phyloP scores from a whole-genome alignment of 2,113 vertebrate genomes.

The Camelus dromedarius region DNA sequence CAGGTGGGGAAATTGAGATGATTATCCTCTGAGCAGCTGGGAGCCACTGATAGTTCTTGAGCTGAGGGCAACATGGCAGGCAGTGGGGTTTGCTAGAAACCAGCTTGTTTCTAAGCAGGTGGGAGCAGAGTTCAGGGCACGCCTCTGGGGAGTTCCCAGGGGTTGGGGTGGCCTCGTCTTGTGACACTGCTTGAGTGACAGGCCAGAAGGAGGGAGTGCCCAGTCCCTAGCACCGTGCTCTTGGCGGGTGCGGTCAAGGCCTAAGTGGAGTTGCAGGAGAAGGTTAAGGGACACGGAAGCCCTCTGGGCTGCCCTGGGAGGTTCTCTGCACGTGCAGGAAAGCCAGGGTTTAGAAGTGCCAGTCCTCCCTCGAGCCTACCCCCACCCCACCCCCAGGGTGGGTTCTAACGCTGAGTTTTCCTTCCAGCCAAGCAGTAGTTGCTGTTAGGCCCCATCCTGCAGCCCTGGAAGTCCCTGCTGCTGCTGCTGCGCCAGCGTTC shows the following conservation, averaged over 20 bases:
- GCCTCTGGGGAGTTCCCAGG: neutral
- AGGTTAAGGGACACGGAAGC: neutral
- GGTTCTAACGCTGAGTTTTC: neutral
- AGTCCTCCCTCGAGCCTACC: neutral
- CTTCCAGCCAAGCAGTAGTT: conserved; percentile 25
- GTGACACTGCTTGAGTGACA: neutral
- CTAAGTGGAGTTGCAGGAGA: rapidly evolving
- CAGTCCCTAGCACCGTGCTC: rapidly evolving
- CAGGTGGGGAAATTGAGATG: neutral
- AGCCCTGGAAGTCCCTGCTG: neutral
- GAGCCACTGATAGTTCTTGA: neutral
- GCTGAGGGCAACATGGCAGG: neutral
- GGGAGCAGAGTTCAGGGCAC: neutral
- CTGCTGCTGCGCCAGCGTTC: neutral
- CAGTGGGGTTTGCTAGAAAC: neutral
- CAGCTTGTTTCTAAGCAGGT: neutral
- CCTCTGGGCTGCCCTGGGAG: neutral
- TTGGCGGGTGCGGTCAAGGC: rapidly evolving
- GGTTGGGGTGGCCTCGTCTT: neutral
- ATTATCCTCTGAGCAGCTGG: neutral
- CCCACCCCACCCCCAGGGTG: neutral
- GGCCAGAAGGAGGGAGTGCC: neutral
- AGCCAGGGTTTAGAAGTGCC: neutral
- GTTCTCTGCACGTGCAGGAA: neutral
- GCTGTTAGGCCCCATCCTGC: neutral